Conservation (phyloP, 1,140 invertebrate species). For the Gryllus bimaculatus region DNA sequence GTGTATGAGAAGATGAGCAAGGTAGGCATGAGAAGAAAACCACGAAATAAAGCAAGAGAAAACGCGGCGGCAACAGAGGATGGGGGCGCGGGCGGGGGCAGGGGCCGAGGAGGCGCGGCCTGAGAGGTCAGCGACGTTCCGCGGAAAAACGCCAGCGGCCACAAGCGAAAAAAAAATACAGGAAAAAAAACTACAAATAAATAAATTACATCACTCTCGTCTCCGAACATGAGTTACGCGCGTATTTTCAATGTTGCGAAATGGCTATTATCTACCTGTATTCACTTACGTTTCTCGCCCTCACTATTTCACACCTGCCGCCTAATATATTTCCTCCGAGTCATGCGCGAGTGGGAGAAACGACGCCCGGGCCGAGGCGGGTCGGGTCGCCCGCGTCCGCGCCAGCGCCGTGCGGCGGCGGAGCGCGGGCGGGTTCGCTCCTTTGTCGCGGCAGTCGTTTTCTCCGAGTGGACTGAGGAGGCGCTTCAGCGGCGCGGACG, state of each 20-base stretch:
- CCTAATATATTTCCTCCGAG: too few relatives aligned
- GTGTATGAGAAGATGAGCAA: too few relatives aligned
- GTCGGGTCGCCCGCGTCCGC: too few relatives aligned
- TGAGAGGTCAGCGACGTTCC: background rate
- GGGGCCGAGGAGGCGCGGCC: too few relatives aligned
- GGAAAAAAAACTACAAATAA: background rate
- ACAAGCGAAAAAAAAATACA: background rate
- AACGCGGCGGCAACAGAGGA: too few relatives aligned
- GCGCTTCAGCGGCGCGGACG: background rate
- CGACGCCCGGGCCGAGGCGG: too few relatives aligned
- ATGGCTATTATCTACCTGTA: background rate
- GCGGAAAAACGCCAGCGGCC: background rate
- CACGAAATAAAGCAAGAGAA: too few relatives aligned
- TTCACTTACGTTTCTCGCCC: background rate
- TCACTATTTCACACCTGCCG: background rate
- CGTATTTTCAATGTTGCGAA: background rate
- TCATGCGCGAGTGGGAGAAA: too few relatives aligned
- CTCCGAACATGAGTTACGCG: background rate
- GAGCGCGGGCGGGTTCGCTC: too few relatives aligned
- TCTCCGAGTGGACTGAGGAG: background rate
- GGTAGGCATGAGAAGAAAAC: too few relatives aligned
- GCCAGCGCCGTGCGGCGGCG: too few relatives aligned
- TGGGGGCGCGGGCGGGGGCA: too few relatives aligned
- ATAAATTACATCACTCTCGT: background rate
- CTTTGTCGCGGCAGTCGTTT: background rate